Conservation (phyloP, 2,888 invertebrate genomes). For the Nemapogon koenigi region DNA sequence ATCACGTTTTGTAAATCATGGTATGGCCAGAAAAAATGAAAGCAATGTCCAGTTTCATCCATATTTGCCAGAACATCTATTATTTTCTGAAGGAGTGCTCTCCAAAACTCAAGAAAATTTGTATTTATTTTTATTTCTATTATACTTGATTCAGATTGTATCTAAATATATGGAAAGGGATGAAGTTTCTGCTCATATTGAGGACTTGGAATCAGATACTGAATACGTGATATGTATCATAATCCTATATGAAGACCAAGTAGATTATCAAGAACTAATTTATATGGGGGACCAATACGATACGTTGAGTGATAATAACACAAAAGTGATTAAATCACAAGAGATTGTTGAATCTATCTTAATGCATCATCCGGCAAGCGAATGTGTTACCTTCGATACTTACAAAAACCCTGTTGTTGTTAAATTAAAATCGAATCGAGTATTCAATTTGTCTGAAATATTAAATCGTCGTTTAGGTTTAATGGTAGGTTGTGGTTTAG, state of each 20-base stretch:
- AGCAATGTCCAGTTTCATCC: no score
- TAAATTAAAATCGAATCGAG: constrained; percentile 34
- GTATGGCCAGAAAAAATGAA: no score
- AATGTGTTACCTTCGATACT: constrained; percentile 52
- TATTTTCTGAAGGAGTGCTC: no score
- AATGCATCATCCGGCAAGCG: constrained; percentile 47
- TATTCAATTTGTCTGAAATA: constrained; percentile 35
- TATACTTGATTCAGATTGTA: constrained; percentile 36
- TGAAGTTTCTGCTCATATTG: constrained; percentile 41
- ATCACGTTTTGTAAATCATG: no score
- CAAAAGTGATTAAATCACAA: constrained; percentile 33
- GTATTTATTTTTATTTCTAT: neutral
- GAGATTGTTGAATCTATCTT: constrained; percentile 40
- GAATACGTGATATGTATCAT: constrained; percentile 49
- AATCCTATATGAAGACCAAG: constrained; percentile 38
- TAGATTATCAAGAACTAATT: constrained; percentile 24
- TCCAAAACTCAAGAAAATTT: no score
- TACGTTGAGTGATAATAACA: constrained; percentile 30
- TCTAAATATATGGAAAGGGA: constrained; percentile 41
- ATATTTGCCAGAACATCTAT: no score
- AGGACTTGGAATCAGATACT: constrained; percentile 34
- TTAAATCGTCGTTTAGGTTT: constrained; percentile 50
- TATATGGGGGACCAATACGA: constrained; percentile 28
- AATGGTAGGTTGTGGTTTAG: constrained; percentile 53
- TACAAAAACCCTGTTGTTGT: constrained; percentile 31